Evolutionary conservation across 2,797 vertebrate species (phyloP), one percentile per base, ranked within the genome.

Genomic region (Xenopus petersii): DNA sequence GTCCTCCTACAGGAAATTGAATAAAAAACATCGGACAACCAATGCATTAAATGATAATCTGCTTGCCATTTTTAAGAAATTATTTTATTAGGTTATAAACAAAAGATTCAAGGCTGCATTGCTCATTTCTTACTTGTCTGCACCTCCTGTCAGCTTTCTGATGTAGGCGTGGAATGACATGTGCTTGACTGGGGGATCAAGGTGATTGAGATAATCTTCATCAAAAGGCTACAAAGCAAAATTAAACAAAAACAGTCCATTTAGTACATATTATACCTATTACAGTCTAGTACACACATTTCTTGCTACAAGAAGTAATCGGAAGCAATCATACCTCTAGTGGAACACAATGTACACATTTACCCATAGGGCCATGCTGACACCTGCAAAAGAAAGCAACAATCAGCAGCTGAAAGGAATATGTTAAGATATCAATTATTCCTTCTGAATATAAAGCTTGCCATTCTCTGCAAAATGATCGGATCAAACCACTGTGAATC

Each of bases 151-250:
- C 90, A 99, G 92, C 89, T 99, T 99, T 82, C 97, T 95, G 83
- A 99, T 95, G 85, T 99, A 98, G 64, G 98, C 98, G 75, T 99
- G 98, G 90, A 99, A 99, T 72, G 98, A 99, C 97, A 99, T 99
- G 86, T 99, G 96, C 89, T 99, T 99, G 85, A 99, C 98, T 0
- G 98, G 98, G 5, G 98, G 98, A 84, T 99, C 98, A 16, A 99
- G 92, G 82, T 99, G 98, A 88, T 98, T 98, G 83, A 99, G 92
- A 90, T 99, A 99, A 91, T 99, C 98, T 87, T 99, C 98, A 36
- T 99, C 98, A 75, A 99, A 99, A 75, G 97, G 98, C 98, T 98
- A 65, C 26, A 33, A 51, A 47, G 36, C 8, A 42, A 42, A 42
- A 42, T 42, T 5, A 42, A 42, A 42, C 36, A 42, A 30, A 30